Base-by-base conservation (phyloP, 2,888 invertebrate genomes). In the Eupithecia centaureata region DNA sequence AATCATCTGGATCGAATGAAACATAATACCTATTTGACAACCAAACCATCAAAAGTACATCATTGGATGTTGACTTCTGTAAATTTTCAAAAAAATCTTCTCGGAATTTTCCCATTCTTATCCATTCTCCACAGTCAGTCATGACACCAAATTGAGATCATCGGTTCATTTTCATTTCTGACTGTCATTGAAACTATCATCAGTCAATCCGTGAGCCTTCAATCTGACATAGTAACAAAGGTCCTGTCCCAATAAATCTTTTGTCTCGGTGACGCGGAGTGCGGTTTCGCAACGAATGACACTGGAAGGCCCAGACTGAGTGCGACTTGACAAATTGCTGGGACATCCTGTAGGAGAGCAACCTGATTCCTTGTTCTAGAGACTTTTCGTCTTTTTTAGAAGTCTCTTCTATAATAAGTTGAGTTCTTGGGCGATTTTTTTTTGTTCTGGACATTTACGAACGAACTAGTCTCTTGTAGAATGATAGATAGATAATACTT, bases 281-380 rank as follows among this genome's bases (percentile, higher is more conserved):
- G 59, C 60, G 32, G 69, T 73, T 70, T 74, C 64, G 72, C 73
- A 75, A 79, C 73, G 54, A 63, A 76, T 83, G 85, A 82, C 85
- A 85, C 82, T 86, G 84, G 79, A 83, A 79, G 73, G 74, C 75
- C 74, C 69, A 61, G 70, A 75, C 74, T 73, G 72, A 66, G 61
- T 72, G 71, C 73, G 72, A 73, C 77, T 79, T 74, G 73, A 74
- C 77, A 82, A 86, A 87, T 86, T 86, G 82, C 75, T 74, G 75
- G 81, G 81, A 86, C 87, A 80, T 86, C 88, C 88, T 81, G 82
- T 77, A 72, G 73, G 73, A 82, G 79, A 81, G 80, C 67, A 76
- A 76, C 76, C 81, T 79, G 78, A 76, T 80, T n/a, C 10, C 0
- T 28, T 33, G 0, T 57, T 7, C 28, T 35, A 28, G 33, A 33